Evolutionary conservation across 2,888 invertebrate genomes (phyloP).

Genomic region (Chrysolina americana): DNA sequence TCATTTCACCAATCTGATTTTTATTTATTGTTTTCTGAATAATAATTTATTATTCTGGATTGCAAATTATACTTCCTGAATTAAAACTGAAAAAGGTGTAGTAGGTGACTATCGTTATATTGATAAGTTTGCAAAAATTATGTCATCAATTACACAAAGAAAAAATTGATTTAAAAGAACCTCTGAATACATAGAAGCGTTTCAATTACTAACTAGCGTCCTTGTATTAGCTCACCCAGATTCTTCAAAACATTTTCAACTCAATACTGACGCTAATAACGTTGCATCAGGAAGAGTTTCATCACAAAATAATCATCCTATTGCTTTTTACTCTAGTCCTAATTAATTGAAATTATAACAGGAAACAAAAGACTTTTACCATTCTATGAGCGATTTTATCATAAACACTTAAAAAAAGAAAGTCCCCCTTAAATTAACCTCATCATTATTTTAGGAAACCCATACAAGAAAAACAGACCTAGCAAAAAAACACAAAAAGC

Average conservation of each 20-base stretch:
- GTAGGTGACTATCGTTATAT: not conserved
- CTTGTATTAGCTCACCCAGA: no score
- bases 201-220: not conserved
- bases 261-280: not conserved
- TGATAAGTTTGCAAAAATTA: no score
- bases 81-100: no score
- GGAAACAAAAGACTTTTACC: conserved; percentile 49
- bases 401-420: conserved; percentile 27
- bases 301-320: no score
- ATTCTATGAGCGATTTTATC: conserved; percentile 14
- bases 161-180: not conserved
- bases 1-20: no score
- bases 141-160: not conserved
- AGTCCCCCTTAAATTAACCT: conserved; percentile 38
- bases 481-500: not conserved
- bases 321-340: no score
- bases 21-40: no score
- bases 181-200: not conserved
- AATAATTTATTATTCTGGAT: no score
- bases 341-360: conserved; percentile 44
- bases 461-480: conserved; percentile 37
- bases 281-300: not conserved
- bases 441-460: conserved; percentile 37
- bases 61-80: no score
- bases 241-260: not conserved